phyloP scores from a whole-genome alignment of 1,140 invertebrate species.

The Euborellia annulipes region DNA sequence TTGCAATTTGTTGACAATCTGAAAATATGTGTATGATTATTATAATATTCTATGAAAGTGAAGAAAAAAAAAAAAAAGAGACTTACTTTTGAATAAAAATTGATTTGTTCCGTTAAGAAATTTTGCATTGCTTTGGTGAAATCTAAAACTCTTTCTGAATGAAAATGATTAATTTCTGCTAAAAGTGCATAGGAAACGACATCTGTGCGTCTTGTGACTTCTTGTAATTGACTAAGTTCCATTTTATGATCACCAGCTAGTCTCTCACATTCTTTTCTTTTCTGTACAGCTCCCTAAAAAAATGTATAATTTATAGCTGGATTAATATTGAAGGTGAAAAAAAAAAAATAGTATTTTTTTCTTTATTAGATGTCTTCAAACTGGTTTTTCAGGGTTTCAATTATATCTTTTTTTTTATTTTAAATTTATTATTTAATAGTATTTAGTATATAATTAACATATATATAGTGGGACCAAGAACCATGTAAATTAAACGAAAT shows the following conservation, averaged over 20 bases:
- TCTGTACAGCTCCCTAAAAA: slow-evolving; percentile 60
- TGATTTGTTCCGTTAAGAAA: slow-evolving; percentile 76
- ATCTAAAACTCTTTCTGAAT: slow-evolving; percentile 69
- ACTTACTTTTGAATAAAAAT: slow-evolving; percentile 73
- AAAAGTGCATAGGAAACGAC: slow-evolving; percentile 80
- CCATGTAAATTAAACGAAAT: too few species aligned
- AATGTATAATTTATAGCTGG: too few species aligned
- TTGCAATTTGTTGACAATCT: too few species aligned
- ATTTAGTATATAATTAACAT: too few species aligned
- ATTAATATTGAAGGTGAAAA: slow-evolving; percentile 2
- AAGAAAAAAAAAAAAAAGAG: not conserved
- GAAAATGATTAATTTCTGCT: slow-evolving; percentile 89
- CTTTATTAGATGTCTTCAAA: too few species aligned
- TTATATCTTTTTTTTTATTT: too few species aligned
- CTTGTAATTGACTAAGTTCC: slow-evolving; percentile 57
- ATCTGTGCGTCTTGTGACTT: slow-evolving; percentile 69
- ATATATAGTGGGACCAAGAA: too few species aligned
- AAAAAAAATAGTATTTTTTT: too few species aligned
- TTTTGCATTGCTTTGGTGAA: slow-evolving; percentile 70
- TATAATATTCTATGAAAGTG: too few species aligned
- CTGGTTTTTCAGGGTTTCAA: too few species aligned
- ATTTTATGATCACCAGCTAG: slow-evolving; percentile 67
- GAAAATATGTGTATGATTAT: not conserved
- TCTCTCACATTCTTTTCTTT: slow-evolving; percentile 76
- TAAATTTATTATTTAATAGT: too few species aligned